Evolutionary conservation across 2,113 vertebrate genomes (phyloP), one percentile per base, ranked within the genome.

Genomic region (Typhlomys cinereus): DNA sequence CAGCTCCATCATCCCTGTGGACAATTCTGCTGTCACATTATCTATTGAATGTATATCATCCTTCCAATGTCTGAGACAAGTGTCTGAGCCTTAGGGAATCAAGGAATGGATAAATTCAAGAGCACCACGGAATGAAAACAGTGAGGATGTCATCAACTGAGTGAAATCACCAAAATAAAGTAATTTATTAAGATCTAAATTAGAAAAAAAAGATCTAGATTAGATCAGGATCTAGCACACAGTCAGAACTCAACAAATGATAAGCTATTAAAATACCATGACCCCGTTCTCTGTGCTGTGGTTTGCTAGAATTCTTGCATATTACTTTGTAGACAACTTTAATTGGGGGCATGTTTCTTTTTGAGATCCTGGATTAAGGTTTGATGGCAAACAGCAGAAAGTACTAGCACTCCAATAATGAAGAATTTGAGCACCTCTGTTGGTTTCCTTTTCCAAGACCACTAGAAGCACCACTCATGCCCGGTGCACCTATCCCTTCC

Each of bases 1-100:
- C 18, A 8, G 3, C 11, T 25, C 39, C 7, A 12, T 50, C 20
- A 13, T 2, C 44, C 11, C 17, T 1, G 9, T 15, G 6, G 13
- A 66, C 8, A 39, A 59, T 52, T 79, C 82, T 84, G 83, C 71
- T 69, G 1, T 20, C 8, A 8, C 8, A 27, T 8, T 75, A 7
- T 3, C 23, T 29, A 2, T 34, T 17, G 34, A 67, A 15, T 57
- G 36, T 41, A n/a, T 0, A 2, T 13, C 5, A 4, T 4, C 5
- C 0, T 61, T 61, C 3, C 12, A 76, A 41, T 67, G 18, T 27
- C 36, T 83, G 54, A 74, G 59, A 90, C 36, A 59, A 71, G n/a
- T 9, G 0, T 79, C 57, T 75, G 48, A 79, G 25, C 18, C 85
- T 44, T 11, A 7, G 36, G 17, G 4, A 50, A 34, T 41, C 67